Conservation (phyloP, 2,888 invertebrate genomes). For the Thyatira batis region DNA sequence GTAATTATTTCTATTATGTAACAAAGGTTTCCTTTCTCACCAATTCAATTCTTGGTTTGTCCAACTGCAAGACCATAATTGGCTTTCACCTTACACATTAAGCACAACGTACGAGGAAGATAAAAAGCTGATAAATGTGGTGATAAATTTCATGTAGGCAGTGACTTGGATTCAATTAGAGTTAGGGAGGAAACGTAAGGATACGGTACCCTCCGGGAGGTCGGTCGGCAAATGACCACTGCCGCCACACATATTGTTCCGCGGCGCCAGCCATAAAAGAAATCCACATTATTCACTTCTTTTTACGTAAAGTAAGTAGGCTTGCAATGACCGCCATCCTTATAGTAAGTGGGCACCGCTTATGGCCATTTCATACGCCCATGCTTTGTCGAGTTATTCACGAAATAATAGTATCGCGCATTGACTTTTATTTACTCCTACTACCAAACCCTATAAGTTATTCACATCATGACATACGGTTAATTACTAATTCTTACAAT, state of each 20-base stretch:
- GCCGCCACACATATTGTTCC: slow-evolving; percentile 22
- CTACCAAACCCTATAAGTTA: too few species aligned
- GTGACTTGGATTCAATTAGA: slow-evolving; percentile 55
- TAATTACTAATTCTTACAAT: too few species aligned
- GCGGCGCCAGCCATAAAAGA: slow-evolving; percentile 23
- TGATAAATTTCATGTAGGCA: slow-evolving; percentile 52
- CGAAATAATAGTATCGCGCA: too few species aligned
- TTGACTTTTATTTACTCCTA: too few species aligned
- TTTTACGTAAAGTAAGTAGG: not conserved
- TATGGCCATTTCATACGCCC: too few species aligned
- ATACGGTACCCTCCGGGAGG: slow-evolving; percentile 26
- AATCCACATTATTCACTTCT: slow-evolving; percentile 12
- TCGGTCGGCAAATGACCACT: slow-evolving; percentile 32
- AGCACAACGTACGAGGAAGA: slow-evolving; percentile 40
- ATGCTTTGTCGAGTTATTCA: too few species aligned
- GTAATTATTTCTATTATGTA: not conserved
- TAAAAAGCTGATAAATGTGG: slow-evolving; percentile 56
- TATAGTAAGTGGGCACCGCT: too few species aligned
- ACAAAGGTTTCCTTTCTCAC: slow-evolving; percentile 6
- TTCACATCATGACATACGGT: too few species aligned
- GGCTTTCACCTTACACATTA: slow-evolving; percentile 41
- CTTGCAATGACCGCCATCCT: too few species aligned
- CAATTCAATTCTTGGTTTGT: slow-evolving; percentile 22
- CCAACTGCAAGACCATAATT: slow-evolving; percentile 33
- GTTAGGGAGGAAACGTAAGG: slow-evolving; percentile 32